These are phyloP conservation scores for Pollimyrus isidori DNA, from an alignment of 2,113 vertebrate genomes.

Conservation along the genomic window DNA sequence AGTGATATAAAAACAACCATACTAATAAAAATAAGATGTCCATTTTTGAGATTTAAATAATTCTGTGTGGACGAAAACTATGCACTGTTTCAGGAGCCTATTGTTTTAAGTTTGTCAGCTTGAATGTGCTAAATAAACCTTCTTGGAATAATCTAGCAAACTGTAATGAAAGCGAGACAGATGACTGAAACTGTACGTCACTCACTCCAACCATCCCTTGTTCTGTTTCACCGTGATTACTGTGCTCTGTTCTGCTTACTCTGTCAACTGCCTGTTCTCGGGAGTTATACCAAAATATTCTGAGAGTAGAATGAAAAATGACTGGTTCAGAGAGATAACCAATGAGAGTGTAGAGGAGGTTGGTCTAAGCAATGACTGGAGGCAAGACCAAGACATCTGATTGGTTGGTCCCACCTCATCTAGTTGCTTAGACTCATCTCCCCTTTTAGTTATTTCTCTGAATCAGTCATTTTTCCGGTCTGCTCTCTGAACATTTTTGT, in stretches of 20 bases:
- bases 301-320: neutral
- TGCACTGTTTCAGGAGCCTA: neutral
- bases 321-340: neutral
- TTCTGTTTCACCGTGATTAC: neutral
- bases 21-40: neutral
- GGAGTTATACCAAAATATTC: neutral
- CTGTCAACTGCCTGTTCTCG: neutral
- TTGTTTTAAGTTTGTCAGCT: neutral
- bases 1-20: neutral
- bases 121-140: neutral
- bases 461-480: too few species aligned
- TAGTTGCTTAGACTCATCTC: neutral
- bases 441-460: too few species aligned
- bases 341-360: neutral
- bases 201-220: neutral
- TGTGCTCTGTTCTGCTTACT: neutral
- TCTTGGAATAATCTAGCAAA: neutral
- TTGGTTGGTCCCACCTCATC: neutral
- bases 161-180: neutral
- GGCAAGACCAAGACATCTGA: neutral
- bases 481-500: too few species aligned
- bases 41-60: neutral
- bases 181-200: neutral
- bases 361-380: too few species aligned
- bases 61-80: neutral